phyloP scores from a whole-genome alignment of 1,140 invertebrate genomes.

The Asbolus verrucosus region DNA sequence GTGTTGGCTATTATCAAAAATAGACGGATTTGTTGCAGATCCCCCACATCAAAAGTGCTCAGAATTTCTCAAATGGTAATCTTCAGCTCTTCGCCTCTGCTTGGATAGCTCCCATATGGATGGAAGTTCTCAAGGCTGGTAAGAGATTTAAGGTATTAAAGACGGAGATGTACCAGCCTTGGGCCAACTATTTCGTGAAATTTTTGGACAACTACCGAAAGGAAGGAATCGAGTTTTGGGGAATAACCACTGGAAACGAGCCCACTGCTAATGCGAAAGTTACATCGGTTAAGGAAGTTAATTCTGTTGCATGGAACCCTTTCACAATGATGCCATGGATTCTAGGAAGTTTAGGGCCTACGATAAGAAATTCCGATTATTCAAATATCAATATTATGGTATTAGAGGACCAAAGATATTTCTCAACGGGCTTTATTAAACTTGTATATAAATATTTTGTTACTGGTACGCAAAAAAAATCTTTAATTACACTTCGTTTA shows the following conservation, averaged over 20 bases:
- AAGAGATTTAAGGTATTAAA: slow-evolving; percentile 71
- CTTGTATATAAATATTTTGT: slow-evolving; percentile 65
- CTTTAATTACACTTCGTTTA: neutral
- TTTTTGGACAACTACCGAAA: slow-evolving; percentile 62
- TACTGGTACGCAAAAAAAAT: too few species aligned
- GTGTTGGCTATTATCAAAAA: too few species aligned
- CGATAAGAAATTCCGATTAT: slow-evolving; percentile 70
- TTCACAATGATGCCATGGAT: too few species aligned
- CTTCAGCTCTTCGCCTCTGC: slow-evolving; percentile 69
- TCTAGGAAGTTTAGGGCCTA: slow-evolving; percentile 75
- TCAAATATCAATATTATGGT: slow-evolving; percentile 74
- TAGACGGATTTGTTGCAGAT: slow-evolving; percentile 63
- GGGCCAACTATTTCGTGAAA: slow-evolving; percentile 68
- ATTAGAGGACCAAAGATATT: slow-evolving; percentile 78
- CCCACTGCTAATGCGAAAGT: slow-evolving; percentile 63
- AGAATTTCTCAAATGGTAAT: slow-evolving; percentile 52
- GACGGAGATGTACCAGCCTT: slow-evolving; percentile 68
- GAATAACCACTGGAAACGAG: slow-evolving; percentile 64
- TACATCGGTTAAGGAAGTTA: slow-evolving; percentile 69
- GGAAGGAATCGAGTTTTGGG: slow-evolving; percentile 60
- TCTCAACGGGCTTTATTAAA: slow-evolving; percentile 73
- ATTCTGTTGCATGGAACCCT: slow-evolving; percentile 59
- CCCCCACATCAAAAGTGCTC: slow-evolving; percentile 60
- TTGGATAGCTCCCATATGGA: slow-evolving; percentile 92
- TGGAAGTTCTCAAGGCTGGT: slow-evolving; percentile 85